Evolutionary conservation across 2,113 vertebrate species (phyloP).

Genomic region (Thomomys bottae): DNA sequence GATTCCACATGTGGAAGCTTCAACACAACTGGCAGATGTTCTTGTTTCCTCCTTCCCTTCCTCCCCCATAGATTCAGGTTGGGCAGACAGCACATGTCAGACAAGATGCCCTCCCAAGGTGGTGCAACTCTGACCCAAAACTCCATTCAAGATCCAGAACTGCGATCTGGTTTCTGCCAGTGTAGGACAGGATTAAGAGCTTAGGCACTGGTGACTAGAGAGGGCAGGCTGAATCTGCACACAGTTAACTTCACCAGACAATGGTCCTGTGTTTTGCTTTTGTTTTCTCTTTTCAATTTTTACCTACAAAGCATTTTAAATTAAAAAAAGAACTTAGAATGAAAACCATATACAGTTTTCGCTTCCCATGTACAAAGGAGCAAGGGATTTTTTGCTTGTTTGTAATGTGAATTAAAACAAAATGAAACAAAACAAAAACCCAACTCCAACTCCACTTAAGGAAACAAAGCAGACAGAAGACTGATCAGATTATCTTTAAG

Average conservation of each 20-base stretch:
- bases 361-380: neutral
- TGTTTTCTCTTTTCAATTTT: neutral
- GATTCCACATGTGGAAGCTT: neutral
- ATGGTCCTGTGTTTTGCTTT: neutral
- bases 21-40: neutral
- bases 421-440: slow-evolving; percentile 36
- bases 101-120: slow-evolving; percentile 41
- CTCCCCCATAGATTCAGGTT: neutral
- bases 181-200: neutral
- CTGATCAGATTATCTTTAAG: slow-evolving; percentile 68
- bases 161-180: slow-evolving; percentile 2
- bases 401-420: slow-evolving; percentile 41
- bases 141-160: neutral
- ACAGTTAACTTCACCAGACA: neutral
- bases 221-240: neutral
- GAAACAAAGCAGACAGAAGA: slow-evolving; percentile 32
- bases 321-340: neutral
- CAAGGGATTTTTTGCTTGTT: slow-evolving; percentile 28
- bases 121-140: neutral
- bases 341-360: slow-evolving; percentile 13
- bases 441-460: slow-evolving; percentile 45
- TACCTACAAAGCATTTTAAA: neutral
- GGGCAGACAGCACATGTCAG: neutral
- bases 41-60: neutral
- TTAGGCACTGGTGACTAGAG: neutral